Base-by-base conservation (phyloP, 2,113 vertebrate species). In the Oreochromis tanganicae region DNA sequence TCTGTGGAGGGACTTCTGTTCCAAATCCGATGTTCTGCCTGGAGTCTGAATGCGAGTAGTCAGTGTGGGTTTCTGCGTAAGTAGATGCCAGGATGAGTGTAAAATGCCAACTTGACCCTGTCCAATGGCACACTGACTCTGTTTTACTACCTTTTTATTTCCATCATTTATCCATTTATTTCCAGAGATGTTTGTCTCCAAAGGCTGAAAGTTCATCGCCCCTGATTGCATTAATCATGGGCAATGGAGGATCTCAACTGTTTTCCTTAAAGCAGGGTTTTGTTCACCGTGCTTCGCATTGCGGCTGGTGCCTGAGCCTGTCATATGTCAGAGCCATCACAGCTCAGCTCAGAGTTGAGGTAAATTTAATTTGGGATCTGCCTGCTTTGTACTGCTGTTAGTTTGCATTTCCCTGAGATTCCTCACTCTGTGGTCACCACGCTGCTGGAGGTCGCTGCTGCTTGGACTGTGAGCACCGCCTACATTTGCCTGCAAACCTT, bases 41-140 rank as follows among this genome's bases (percentile, higher is more conserved):
- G 9, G 41, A 43, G 4, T 11, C 11, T 12, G 4, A 43, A 43
- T 43, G 41, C 11, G 10, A 46, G 11, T 5, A 46, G 11, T 13
- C 5, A 46, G 8, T 46, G 43, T 13, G 12, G 5, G 12, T 46
- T 46, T 46, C 43, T 46, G 43, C 13, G 11, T 5, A 13, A 13
- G 43, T 9, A 68, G 3, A 68, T 9, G 19, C 19, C 36, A 24
- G n/a, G 14, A n/a, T 5, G 36, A 21, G 41, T 71, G 63, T 41
- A n/a, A 71, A 71, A 41, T 41, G 63, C 34, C 36, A 57, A 29
- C 56, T 57, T 57, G 55, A 5, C 55, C 55, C 12, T 5, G 12
- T 57, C 24, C 12, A 14, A 41, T 5, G 0, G 0, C 63, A 24
- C n/a, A 9, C 1, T 0, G 4, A 43, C 41, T 13, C 11, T 2